A percentile compares a stretch with the other conserved stretches of the same genome.
phyloP scores from a whole-genome alignment of 2,797 vertebrate genomes.

The Chromobotia macracanthus region DNA sequence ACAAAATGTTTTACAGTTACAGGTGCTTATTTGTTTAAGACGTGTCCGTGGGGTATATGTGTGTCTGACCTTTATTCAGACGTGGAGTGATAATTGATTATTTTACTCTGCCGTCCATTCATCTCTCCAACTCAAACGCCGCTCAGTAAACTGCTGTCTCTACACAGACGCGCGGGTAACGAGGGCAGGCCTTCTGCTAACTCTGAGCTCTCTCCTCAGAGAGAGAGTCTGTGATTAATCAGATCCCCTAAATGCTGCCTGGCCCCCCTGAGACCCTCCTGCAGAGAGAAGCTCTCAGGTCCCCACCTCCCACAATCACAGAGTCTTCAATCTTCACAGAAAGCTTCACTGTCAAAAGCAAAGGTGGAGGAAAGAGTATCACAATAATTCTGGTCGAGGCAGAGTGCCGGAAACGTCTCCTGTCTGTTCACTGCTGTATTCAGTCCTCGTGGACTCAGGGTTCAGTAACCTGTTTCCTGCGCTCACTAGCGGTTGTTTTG shows the following conservation, averaged over 20 bases:
- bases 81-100: constrained; percentile 55
- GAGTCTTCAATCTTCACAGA: constrained; percentile 55
- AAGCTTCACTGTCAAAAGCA: constrained; percentile 51
- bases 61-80: too few species aligned
- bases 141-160: constrained; percentile 50
- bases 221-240: constrained; percentile 59
- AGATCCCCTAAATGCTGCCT: constrained; percentile 58
- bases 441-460: too few species aligned
- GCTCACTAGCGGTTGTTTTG: not conserved
- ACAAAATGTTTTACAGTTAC: too few species aligned
- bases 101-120: constrained; percentile 49
- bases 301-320: constrained; percentile 49
- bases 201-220: constrained; percentile 51
- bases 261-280: constrained; percentile 50
- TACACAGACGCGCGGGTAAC: constrained; percentile 50
- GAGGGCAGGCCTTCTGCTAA: constrained; percentile 54
- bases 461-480: too few species aligned
- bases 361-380: not conserved
- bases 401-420: too few species aligned
- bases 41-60: constrained; percentile 21
- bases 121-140: constrained; percentile 46
- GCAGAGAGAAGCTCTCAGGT: constrained; percentile 54
- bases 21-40: not conserved
- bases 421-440: constrained; percentile 2
- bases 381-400: too few species aligned